A percentile compares a stretch with the other conserved stretches of the same genome.
phyloP scores from a whole-genome alignment of 2,797 vertebrate genomes.

The Decapterus maruadsi region DNA sequence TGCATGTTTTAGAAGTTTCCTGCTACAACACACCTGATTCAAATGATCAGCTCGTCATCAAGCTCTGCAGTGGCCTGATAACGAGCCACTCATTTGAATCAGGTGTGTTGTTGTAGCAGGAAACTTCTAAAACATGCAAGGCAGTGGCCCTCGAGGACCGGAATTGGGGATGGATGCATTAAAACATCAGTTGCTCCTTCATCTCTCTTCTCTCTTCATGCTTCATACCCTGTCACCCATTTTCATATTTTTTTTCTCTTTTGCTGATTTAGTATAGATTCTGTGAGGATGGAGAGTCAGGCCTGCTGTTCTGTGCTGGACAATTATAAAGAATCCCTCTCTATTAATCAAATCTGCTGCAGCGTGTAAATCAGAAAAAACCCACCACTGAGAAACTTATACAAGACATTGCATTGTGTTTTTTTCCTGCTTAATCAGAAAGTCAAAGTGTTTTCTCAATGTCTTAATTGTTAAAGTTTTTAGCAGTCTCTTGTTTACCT shows the following conservation, averaged over 20 bases:
- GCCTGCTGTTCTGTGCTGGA: conserved; percentile 1
- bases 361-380: conserved; percentile 55
- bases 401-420: neutral
- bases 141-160: too few species aligned
- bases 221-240: neutral
- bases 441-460: neutral
- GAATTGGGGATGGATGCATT: too few species aligned
- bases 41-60: too few species aligned
- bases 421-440: neutral
- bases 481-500: neutral
- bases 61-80: too few species aligned
- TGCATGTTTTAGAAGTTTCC: too few species aligned
- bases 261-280: conserved; percentile 52
- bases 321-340: conserved; percentile 22
- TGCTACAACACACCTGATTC: too few species aligned
- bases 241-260: neutral
- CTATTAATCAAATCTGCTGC: conserved; percentile 55
- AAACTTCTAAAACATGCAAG: too few species aligned
- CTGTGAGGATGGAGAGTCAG: conserved; percentile 2
- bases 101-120: too few species aligned
- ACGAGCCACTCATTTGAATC: too few species aligned
- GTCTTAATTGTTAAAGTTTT: neutral
- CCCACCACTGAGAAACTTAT: conserved; percentile 3
- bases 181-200: neutral
- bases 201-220: neutral